Conservation (phyloP, 2,888 invertebrate genomes). For the Catotricha subobsoleta region DNA sequence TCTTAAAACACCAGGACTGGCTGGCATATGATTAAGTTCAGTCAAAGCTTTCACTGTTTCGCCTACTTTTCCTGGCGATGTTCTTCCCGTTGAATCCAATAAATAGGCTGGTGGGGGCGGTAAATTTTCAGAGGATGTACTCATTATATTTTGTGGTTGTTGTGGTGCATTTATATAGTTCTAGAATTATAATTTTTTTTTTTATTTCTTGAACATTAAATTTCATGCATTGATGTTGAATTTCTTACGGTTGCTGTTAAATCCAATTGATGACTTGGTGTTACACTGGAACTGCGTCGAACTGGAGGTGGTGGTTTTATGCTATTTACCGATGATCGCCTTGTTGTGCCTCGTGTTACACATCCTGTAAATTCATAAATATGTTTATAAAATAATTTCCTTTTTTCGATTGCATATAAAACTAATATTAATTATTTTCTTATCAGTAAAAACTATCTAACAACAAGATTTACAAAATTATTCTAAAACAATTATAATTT, state of each 20-base stretch:
- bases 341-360: slow-evolving; percentile 24
- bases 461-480: slow-evolving; percentile 13
- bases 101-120: slow-evolving; percentile 30
- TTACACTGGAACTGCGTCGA: slow-evolving; percentile 52
- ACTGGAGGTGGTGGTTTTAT: slow-evolving; percentile 67
- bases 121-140: slow-evolving; percentile 24
- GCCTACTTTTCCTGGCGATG: slow-evolving; percentile 41
- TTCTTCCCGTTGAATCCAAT: slow-evolving; percentile 18
- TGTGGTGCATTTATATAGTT: background rate
- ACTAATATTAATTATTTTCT: background rate
- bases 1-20: slow-evolving; percentile 59
- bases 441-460: too few relatives aligned
- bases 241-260: slow-evolving; percentile 14
- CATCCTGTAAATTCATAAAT: too few relatives aligned
- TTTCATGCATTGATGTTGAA: background rate
- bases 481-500: slow-evolving; percentile 16
- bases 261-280: slow-evolving; percentile 22
- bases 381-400: too few relatives aligned
- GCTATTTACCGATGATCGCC: slow-evolving; percentile 29
- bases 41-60: slow-evolving; percentile 75
- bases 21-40: slow-evolving; percentile 69
- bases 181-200: background rate
- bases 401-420: background rate
- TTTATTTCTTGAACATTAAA: slow-evolving; percentile 5
- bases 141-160: slow-evolving; percentile 19